Evolutionary conservation across 2,113 vertebrate species (phyloP).

Genomic region (Nannobrachium achirus): DNA sequence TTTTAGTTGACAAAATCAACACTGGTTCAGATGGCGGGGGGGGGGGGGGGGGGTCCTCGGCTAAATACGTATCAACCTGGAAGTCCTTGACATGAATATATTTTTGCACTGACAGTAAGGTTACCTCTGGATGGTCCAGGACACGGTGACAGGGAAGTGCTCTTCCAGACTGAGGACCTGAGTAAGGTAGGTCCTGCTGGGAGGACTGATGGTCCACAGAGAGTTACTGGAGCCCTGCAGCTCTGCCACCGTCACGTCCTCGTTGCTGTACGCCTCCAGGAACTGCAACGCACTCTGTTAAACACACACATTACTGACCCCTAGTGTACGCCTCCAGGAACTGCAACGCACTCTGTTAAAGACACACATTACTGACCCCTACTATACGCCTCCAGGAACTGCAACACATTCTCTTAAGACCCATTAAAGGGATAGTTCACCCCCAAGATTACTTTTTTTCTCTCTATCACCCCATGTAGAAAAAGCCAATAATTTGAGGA

Average conservation of each 20-base stretch:
- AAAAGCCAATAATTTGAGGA: too few species aligned
- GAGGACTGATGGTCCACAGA: constrained; percentile 64
- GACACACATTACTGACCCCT: background rate
- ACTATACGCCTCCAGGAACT: too few species aligned
- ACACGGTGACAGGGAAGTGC: constrained; percentile 55
- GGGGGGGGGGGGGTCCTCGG: too few species aligned
- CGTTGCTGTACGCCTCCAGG: constrained; percentile 1
- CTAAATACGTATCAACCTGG: too few species aligned
- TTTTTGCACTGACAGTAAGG: too few species aligned
- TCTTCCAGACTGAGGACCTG: constrained; percentile 48
- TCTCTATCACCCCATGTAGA: too few species aligned
- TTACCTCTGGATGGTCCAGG: constrained; percentile 60
- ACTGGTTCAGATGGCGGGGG: too few species aligned
- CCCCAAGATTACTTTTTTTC: too few species aligned
- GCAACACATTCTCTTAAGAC: too few species aligned
- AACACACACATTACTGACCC: background rate
- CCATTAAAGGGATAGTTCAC: too few species aligned
- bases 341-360: background rate
- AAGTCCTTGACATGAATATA: too few species aligned
- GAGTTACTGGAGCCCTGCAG: constrained; percentile 63
- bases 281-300: background rate
- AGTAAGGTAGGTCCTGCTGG: constrained; percentile 54
- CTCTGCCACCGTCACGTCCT: constrained; percentile 50
- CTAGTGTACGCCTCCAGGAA: background rate
- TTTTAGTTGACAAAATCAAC: too few species aligned